phyloP scores from a whole-genome alignment of 2,113 vertebrate genomes.

The Oenanthe oenanthe region DNA sequence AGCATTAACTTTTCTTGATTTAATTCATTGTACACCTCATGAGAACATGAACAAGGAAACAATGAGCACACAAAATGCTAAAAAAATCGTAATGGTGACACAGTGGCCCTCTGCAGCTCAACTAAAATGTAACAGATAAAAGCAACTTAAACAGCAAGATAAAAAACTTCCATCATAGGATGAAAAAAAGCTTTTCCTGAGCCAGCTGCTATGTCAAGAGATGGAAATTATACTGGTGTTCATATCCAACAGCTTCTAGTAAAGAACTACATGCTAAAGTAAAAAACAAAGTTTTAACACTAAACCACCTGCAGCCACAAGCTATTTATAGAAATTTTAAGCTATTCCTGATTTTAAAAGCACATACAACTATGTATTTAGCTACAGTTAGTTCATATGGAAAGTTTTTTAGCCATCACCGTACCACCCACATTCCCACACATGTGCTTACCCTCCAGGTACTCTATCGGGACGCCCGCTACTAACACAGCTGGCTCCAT shows the following conservation, averaged over 20 bases:
- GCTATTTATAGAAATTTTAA: background rate
- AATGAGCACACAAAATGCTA: background rate
- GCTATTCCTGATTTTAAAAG: background rate
- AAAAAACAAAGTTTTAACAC: background rate
- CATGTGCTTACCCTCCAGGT: slow-evolving; percentile 89
- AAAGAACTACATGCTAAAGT: background rate
- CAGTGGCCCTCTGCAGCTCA: background rate
- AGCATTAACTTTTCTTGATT: background rate
- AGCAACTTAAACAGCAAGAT: background rate
- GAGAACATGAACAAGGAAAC: background rate
- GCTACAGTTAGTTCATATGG: background rate
- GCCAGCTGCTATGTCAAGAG: background rate
- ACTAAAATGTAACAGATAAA: background rate
- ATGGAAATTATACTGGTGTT: background rate
- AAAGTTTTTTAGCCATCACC: background rate
- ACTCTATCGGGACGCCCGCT: slow-evolving; percentile 96
- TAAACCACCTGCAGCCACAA: background rate
- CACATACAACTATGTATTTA: background rate
- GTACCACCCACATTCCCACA: background rate
- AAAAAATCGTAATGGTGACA: background rate
- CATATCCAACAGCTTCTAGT: background rate
- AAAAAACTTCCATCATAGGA: background rate
- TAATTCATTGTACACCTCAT: background rate
- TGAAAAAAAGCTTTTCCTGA: background rate
- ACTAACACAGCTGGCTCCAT: slow-evolving; percentile 97